These are phyloP conservation scores for Masnerella sp. DNA, from an alignment of 2,888 invertebrate genomes.

Conservation along the genomic window DNA sequence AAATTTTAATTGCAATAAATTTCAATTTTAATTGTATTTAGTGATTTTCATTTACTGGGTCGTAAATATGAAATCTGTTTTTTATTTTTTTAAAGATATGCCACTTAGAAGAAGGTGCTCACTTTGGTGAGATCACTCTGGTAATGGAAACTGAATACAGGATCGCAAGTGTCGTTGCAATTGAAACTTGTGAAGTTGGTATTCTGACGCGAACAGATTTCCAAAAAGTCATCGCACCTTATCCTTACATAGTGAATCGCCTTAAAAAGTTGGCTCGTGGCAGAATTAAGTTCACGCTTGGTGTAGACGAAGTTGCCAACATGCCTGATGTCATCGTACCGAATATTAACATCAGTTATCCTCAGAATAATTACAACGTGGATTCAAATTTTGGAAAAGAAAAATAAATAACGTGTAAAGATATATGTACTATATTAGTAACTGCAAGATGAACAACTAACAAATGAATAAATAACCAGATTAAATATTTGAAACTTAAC, in stretches of 20 bases:
- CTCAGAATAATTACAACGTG: conserved; percentile 19
- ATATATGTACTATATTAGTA: no score
- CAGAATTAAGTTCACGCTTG: conserved; percentile 62
- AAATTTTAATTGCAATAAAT: no score
- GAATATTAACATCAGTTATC: conserved; percentile 66
- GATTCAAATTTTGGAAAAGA: conserved; percentile 7
- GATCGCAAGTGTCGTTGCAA: conserved; percentile 76
- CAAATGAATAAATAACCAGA: no score
- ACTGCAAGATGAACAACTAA: no score
- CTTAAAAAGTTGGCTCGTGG: conserved; percentile 70
- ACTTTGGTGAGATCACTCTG: conserved; percentile 78
- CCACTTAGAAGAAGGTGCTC: conserved; percentile 78
- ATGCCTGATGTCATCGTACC: conserved; percentile 14
- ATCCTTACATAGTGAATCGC: conserved; percentile 73
- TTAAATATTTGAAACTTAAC: no score
- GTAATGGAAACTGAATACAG: conserved; percentile 76
- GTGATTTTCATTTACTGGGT: no score
- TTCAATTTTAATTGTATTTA: no score
- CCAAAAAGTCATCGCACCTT: conserved; percentile 70
- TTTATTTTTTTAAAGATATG: conserved; percentile 71
- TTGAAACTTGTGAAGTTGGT: conserved; percentile 78
- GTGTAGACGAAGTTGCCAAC: conserved; percentile 57
- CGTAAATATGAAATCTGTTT: no score
- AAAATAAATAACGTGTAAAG: no score
- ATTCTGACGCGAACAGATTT: conserved; percentile 75